phyloP scores from a whole-genome alignment of 2,113 vertebrate species.

The Crotalus tigris region DNA sequence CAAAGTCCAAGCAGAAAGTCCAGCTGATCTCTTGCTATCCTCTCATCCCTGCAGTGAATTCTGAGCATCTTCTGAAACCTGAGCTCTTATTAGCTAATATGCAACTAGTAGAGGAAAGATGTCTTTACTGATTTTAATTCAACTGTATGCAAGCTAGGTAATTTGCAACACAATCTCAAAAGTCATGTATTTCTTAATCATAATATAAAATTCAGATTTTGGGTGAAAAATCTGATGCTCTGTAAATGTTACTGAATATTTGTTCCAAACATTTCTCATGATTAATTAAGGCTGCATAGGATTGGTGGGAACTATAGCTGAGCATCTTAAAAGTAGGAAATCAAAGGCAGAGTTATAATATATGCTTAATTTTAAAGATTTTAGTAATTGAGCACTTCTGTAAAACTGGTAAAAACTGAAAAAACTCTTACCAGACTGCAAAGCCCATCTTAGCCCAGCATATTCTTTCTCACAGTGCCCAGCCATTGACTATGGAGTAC shows the following conservation, averaged over 20 bases:
- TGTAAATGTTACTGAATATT: background rate
- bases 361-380: background rate
- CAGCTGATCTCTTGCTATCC: background rate
- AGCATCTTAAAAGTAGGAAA: background rate
- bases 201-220: background rate
- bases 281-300: background rate
- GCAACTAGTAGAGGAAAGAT: background rate
- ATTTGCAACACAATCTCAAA: background rate
- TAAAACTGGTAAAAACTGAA: background rate
- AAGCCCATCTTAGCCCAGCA: background rate
- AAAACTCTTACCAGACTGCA: background rate
- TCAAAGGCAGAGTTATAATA: background rate
- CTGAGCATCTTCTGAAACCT: background rate
- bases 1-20: background rate
- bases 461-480: background rate
- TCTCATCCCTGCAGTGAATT: background rate
- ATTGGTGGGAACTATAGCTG: background rate
- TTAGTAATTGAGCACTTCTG: background rate
- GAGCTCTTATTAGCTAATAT: background rate
- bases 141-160: background rate
- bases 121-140: background rate
- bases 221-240: background rate
- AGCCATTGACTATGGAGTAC: background rate
- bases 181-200: background rate
- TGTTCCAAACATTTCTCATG: background rate